These are phyloP conservation scores for Micromys minutus DNA, from an alignment of 2,113 vertebrate species.

Conservation along the genomic window DNA sequence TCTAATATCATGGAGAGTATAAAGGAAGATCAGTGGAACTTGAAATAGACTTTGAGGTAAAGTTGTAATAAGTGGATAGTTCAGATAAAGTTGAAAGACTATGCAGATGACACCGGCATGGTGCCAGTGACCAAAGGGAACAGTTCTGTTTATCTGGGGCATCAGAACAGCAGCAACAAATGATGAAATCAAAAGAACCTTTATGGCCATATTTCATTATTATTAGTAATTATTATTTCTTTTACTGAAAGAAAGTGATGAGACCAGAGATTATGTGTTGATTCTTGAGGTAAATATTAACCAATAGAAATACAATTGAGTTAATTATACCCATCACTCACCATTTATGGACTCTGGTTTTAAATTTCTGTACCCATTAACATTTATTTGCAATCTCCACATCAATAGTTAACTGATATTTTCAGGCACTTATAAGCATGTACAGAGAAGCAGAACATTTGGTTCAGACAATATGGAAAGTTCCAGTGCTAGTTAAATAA, in stretches of 20 bases:
- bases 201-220: background rate
- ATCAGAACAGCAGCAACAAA: background rate
- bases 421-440: background rate
- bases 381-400: background rate
- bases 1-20: background rate
- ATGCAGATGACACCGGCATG: background rate
- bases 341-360: background rate
- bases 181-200: background rate
- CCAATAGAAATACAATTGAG: background rate
- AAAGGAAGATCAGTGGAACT: background rate
- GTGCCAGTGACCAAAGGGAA: background rate
- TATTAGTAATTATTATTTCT: background rate
- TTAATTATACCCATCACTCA: background rate
- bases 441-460: background rate
- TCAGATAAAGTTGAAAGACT: background rate
- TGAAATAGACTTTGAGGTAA: background rate
- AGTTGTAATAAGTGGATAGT: background rate
- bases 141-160: background rate
- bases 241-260: background rate
- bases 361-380: background rate
- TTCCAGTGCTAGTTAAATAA: background rate
- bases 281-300: background rate
- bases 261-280: background rate
- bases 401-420: background rate
- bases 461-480: background rate